A percentile compares a stretch with the other conserved stretches of the same genome.
These are phyloP conservation scores for Drosophila bocqueti DNA, from an alignment of 1,140 invertebrate genomes.

Conservation along the genomic window DNA sequence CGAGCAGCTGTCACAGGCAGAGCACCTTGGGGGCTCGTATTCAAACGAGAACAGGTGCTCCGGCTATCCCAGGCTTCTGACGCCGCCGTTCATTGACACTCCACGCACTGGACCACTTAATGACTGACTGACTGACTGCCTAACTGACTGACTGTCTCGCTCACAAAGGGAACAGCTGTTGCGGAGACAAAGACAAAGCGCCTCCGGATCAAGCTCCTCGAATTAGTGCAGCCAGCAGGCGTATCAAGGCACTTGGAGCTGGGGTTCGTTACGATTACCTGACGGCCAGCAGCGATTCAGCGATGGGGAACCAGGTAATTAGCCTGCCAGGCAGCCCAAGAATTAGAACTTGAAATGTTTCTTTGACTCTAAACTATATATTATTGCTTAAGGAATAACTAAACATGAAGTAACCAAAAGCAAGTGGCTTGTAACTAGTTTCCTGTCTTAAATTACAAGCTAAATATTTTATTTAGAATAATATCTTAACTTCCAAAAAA, in stretches of 20 bases:
- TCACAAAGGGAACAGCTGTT: conserved; percentile 54
- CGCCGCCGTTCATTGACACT: conserved; percentile 63
- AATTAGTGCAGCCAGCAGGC: conserved; percentile 75
- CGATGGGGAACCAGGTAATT: conserved; percentile 49
- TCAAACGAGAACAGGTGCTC: conserved; percentile 50
- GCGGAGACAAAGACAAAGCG: conserved; percentile 51
- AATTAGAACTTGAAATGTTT: conserved; percentile 32
- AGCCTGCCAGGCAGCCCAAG: conserved; percentile 25
- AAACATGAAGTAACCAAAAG: no score
- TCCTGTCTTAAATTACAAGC: no score
- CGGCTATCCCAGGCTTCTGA: conserved; percentile 4
- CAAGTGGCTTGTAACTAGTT: no score
- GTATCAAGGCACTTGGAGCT: conserved; percentile 47
- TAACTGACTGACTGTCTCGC: not conserved
- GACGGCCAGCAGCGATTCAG: conserved; percentile 22
- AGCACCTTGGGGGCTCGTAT: conserved; percentile 30
- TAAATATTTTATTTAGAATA: not conserved
- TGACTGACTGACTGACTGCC: conserved; percentile 7
- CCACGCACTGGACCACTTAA: conserved; percentile 45
- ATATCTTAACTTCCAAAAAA: not conserved
- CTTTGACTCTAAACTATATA: not conserved
- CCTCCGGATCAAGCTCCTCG: conserved; percentile 50
- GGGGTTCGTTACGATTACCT: conserved; percentile 33
- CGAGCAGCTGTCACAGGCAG: conserved; percentile 32
- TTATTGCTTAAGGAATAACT: not conserved